These are phyloP conservation scores for Toxotes lorentzi DNA, from an alignment of 2,797 vertebrate species.

Conservation along the genomic window DNA sequence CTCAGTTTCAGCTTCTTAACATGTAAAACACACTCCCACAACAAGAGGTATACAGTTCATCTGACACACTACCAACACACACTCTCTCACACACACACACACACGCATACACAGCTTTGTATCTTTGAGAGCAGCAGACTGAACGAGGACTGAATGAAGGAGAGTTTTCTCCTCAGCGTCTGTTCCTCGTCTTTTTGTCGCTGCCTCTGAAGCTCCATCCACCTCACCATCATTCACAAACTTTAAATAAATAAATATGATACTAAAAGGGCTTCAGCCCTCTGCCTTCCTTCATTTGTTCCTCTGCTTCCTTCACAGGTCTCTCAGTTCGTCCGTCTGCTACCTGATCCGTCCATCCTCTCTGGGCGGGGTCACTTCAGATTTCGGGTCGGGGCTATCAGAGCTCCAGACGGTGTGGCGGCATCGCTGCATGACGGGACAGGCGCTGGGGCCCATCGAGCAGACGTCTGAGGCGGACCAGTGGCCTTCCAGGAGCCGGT, in stretches of 20 bases:
- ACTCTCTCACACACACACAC: not conserved
- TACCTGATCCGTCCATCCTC: slow-evolving; percentile 95
- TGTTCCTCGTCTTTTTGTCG: slow-evolving; percentile 6
- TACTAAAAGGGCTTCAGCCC: slow-evolving; percentile 1
- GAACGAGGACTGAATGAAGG: slow-evolving; percentile 30
- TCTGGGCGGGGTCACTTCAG: slow-evolving; percentile 88
- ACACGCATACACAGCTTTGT: slow-evolving; percentile 8
- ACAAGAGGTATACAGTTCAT: slow-evolving; percentile 60
- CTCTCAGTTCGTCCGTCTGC: slow-evolving; percentile 71
- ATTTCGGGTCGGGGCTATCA: slow-evolving; percentile 94
- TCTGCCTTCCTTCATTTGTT: slow-evolving; percentile 33
- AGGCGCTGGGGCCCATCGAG: slow-evolving; percentile 85
- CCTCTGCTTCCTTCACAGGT: not conserved
- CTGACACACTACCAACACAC: not conserved
- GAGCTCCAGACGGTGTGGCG: slow-evolving; percentile 92
- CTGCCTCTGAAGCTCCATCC: slow-evolving; percentile 4
- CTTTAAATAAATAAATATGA: slow-evolving; percentile 75
- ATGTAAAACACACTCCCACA: not conserved
- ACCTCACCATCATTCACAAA: slow-evolving; percentile 14
- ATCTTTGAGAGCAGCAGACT: slow-evolving; percentile 25
- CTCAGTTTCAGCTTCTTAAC: slow-evolving; percentile 1
- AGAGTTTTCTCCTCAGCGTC: slow-evolving; percentile 9
- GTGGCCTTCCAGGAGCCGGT: slow-evolving; percentile 86
- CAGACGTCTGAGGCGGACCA: slow-evolving; percentile 94
- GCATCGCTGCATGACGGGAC: slow-evolving; percentile 91